Percentiles rank a stretch among this genome's conserved stretches.
phyloP scores from a whole-genome alignment of 1,140 invertebrate genomes.

The Euborellia annulipes region DNA sequence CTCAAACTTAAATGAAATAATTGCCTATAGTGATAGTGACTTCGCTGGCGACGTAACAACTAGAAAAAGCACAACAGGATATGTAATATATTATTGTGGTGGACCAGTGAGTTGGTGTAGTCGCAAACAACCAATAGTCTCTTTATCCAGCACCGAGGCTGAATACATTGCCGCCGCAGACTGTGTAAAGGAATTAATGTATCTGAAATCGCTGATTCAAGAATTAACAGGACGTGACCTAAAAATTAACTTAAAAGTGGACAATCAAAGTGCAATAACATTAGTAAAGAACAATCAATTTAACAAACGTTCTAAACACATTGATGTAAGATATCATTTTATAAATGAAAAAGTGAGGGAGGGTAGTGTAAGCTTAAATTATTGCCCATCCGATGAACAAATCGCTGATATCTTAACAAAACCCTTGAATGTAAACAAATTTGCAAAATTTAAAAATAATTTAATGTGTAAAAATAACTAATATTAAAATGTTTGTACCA shows the following conservation, averaged over 20 bases:
- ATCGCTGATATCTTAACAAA: slow-evolving; percentile 1
- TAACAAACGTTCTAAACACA: slow-evolving; percentile 3
- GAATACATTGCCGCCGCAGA: slow-evolving; percentile 19
- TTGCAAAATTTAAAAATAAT: not conserved
- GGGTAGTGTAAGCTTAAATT: not conserved
- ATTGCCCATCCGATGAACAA: not conserved
- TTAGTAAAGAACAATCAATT: not conserved
- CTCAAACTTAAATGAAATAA: not conserved
- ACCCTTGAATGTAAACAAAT: not conserved
- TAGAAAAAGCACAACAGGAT: slow-evolving; percentile 21
- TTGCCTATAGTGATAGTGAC: slow-evolving; percentile 21
- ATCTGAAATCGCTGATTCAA: not conserved
- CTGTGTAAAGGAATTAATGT: slow-evolving; percentile 11
- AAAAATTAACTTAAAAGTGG: not conserved
- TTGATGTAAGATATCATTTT: not conserved
- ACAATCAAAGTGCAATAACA: slow-evolving; percentile 4
- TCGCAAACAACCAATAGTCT: slow-evolving; percentile 15
- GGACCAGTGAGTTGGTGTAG: slow-evolving; percentile 19
- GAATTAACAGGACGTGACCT: not conserved
- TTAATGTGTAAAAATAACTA: not conserved
- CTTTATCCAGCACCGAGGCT: slow-evolving; percentile 19
- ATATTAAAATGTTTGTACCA: no score
- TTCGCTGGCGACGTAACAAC: slow-evolving; percentile 17
- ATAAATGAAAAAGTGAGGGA: slow-evolving; percentile 1
- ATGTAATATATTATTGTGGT: slow-evolving; percentile 16